A percentile compares a stretch with the other conserved stretches of the same genome.
These are phyloP conservation scores for Pampus argenteus DNA, from an alignment of 2,797 vertebrate genomes.

Conservation along the genomic window DNA sequence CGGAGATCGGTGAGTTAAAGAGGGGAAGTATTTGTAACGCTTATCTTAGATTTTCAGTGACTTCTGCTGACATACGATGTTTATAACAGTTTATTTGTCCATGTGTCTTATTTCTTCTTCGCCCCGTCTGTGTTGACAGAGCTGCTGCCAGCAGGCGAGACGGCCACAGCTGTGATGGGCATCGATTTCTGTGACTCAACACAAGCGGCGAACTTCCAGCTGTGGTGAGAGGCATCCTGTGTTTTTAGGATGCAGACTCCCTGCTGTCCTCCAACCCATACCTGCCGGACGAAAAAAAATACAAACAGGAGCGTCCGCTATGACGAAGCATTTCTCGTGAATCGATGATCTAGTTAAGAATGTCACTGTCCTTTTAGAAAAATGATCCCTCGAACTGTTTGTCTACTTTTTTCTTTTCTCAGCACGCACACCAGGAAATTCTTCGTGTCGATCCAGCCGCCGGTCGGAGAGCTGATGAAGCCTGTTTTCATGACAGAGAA, in stretches of 20 bases:
- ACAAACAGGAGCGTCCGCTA: neutral
- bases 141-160: conserved; percentile 88
- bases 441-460: conserved; percentile 96
- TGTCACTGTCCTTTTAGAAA: neutral
- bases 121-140: conserved; percentile 81
- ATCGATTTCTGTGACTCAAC: conserved; percentile 99
- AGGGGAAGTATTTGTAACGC: too few species aligned
- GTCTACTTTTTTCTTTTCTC: conserved; percentile 23
- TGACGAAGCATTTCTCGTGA: neutral
- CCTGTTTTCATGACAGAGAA: conserved; percentile 96
- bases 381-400: neutral
- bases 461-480: conserved; percentile 95
- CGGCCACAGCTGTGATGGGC: conserved; percentile 89
- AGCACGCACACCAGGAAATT: conserved; percentile 95
- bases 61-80: neutral
- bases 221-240: conserved; percentile 87
- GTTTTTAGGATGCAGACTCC: neutral
- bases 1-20: conserved; percentile 93
- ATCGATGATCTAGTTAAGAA: neutral
- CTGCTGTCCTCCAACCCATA: neutral
- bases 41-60: neutral
- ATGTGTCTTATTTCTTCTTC: neutral
- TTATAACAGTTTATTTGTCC: neutral
- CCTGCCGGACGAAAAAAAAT: neutral
- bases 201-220: conserved; percentile 96